Base-by-base conservation (phyloP, 2,797 vertebrate species). In the Hydrolagus colliei region DNA sequence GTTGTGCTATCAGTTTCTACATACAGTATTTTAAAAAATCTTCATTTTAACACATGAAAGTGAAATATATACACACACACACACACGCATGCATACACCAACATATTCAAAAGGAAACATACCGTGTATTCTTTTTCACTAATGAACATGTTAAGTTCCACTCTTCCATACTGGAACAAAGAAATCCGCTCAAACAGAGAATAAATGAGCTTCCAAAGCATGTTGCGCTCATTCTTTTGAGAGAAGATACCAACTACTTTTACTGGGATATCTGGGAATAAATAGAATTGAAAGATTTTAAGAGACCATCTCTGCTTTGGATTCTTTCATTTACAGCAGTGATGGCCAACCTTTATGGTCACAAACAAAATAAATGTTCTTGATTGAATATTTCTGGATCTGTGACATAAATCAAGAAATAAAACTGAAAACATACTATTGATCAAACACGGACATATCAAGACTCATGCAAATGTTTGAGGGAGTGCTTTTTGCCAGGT, bases 91-190 rank as follows among this genome's bases (percentile, higher is more conserved):
- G 59, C 41, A 78, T 13, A 16, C 63, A 35, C 27, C 62, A 63
- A 74, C 9, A 2, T 1, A 1, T 27, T 10, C 7, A 61, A 61
- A 78, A 68, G 2, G 65, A 86, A 86, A 88, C 92, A 35, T 94
- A 99, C 98, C 92, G 87, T 88, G 87, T 95, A 99, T 87, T 96
- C 94, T 86, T 85, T 95, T 92, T 98, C 96, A 80, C 92, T 95
- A 41, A 99, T 89, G 88, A 99, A 97, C 87, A 98, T 73, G 92
- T 97, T 95, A 86, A 99, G 91, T 90, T 99, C 96, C 86, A 96
- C 68, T 89, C 97, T 95, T 88, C 98, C 98, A 0, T 95, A 97
- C 92, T 87, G 94, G 93, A 90, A 98, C 88, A 98, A 76, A 63
- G 96, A 98, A 86, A 86, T 89, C 86, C 94, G 90, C 86, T 98